Conservation (phyloP, 2,797 vertebrate species). For the Micropoecilia bifurca region DNA sequence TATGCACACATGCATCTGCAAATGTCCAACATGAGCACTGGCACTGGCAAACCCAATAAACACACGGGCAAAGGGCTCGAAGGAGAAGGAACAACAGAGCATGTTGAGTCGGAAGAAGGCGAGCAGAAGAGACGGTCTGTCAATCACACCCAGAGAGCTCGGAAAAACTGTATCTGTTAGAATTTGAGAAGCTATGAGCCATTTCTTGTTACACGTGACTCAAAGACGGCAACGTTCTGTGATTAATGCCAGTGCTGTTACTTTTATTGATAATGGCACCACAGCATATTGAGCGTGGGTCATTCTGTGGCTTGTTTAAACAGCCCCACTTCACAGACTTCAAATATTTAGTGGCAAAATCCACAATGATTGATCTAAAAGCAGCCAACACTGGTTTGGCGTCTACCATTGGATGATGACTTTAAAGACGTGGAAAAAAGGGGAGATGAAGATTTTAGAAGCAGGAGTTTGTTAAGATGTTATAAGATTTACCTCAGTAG, state of each 20-base stretch:
- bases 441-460: background rate
- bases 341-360: conserved; percentile 27
- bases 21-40: conserved; percentile 15
- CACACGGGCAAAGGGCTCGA: conserved; percentile 13
- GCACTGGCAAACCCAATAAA: conserved; percentile 17
- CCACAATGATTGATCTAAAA: no score
- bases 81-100: conserved; percentile 13
- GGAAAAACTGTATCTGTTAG: conserved; percentile 2
- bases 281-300: background rate
- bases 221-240: background rate
- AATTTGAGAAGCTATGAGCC: conserved; percentile 1
- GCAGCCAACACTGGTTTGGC: background rate
- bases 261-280: background rate
- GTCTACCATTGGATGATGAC: background rate
- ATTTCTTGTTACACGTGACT: background rate
- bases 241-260: background rate
- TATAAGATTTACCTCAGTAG: no score
- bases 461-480: no score
- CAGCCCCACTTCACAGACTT: conserved; percentile 1
- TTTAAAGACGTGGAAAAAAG: background rate
- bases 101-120: conserved; percentile 9
- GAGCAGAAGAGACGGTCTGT: conserved; percentile 1
- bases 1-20: conserved; percentile 47
- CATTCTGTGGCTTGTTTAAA: background rate
- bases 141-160: conserved; percentile 14